Evolutionary conservation across 2,113 vertebrate species (phyloP).

Genomic region (Engraulis encrasicolus): DNA sequence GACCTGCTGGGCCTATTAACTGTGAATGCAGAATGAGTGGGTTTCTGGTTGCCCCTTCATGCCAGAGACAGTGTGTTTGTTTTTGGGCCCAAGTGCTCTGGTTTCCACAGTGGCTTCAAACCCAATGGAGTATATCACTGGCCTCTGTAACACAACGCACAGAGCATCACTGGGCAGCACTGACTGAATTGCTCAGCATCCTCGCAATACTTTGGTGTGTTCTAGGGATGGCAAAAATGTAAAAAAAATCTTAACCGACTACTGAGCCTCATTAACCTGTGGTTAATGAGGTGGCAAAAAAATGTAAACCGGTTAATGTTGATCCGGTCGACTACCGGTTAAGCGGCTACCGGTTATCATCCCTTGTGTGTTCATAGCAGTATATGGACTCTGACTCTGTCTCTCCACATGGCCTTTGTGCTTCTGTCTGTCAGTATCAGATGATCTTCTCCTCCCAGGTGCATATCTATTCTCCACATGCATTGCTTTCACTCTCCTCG

Average conservation of each 20-base stretch:
- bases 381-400: no score
- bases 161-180: background rate
- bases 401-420: background rate
- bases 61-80: constrained; percentile 7
- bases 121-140: constrained; percentile 15
- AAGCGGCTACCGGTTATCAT: no score
- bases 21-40: constrained; percentile 7
- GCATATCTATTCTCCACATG: background rate
- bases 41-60: constrained; percentile 10
- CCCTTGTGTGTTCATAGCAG: no score
- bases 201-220: background rate
- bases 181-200: background rate
- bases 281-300: no score
- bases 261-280: no score
- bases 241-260: no score
- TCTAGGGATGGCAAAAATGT: no score
- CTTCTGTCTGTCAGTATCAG: background rate
- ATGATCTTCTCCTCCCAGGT: background rate
- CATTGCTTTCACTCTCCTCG: background rate
- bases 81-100: background rate
- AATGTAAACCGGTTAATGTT: no score
- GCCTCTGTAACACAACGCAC: no score
- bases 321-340: no score
- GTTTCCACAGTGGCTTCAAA: constrained; percentile 7
- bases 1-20: background rate